Base-by-base conservation (phyloP, 2,797 vertebrate genomes). In the Petrocephalus schoutedeni region DNA sequence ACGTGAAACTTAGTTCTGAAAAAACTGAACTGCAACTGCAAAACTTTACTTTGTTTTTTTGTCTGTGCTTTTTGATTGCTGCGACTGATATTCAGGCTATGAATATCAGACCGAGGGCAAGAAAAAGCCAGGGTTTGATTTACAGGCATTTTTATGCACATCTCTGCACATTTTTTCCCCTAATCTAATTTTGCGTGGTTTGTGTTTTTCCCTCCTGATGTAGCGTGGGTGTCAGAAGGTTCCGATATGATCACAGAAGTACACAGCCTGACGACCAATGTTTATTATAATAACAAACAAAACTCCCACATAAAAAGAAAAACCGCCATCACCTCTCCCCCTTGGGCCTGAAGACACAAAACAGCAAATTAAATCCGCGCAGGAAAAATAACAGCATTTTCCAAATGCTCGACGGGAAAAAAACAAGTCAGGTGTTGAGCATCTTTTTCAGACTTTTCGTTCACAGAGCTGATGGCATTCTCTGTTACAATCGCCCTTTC, bases 241-340 rank as follows among this genome's bases (percentile, higher is more conserved):
- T 80, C 74, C 6, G 74, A 80, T 45, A 80, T 21, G 74, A 80
- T 80, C 74, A 80, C n/a, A 80, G 16, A 49, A 80, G 74, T 19
- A n/a, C 74, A 49, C 74, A 80, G 74, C 41, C 36, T 41, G 12
- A 21, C 74, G n/a, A 80, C 16, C 74, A 49, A 10, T 49, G 36
- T 80, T 80, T 49, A 80, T 80, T 80, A 49, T 49, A 80, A 80
- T 80, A 80, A 80, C 74, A 77, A 77, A 77, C 83, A 85, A 49
- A 85, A 85, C 83, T 53, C 54, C 83, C 51, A 85, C 83, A 85
- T 28, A 57, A 53, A 54, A 85, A 32, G 49, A 53, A 28, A 28
- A 53, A 85, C 51, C 49, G 12, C 21, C 21, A 45, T 23, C 83
- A 36, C 49, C 49, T 85, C 54, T 57, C 54, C 83, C 83, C 49